A percentile compares a stretch with the other conserved stretches of the same genome.
Evolutionary conservation across 2,888 invertebrate species (phyloP).

Genomic region (Sphaerophoria rueppellii): DNA sequence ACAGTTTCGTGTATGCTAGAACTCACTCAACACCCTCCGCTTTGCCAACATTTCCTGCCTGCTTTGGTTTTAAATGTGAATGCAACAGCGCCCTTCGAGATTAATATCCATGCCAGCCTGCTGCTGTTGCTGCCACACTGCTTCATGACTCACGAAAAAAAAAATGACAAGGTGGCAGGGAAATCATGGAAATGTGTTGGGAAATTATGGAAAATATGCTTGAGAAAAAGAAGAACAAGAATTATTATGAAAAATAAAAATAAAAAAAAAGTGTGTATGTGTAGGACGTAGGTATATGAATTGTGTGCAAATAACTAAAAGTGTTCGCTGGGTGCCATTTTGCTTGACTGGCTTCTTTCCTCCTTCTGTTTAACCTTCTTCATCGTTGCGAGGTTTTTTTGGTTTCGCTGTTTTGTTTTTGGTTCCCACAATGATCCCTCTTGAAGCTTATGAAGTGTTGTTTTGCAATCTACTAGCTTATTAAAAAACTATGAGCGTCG

Average conservation of each 20-base stretch:
- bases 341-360: conserved; percentile 6
- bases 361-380: not conserved
- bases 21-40: conserved; percentile 36
- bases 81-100: conserved; percentile 65
- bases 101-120: conserved; percentile 25
- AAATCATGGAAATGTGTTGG: conserved; percentile 46
- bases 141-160: not conserved
- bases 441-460: conserved; percentile 33
- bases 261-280: not conserved
- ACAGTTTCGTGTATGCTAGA: conserved; percentile 5
- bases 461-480: conserved; percentile 33
- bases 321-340: not conserved
- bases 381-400: not conserved
- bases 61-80: conserved; percentile 13
- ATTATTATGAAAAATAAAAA: not conserved
- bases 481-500: conserved; percentile 7
- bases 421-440: not conserved
- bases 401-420: not conserved
- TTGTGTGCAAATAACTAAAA: conserved; percentile 13
- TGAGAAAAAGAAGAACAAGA: not conserved
- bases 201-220: conserved; percentile 38
- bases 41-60: conserved; percentile 29
- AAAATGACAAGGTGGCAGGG: conserved; percentile 32
- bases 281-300: not conserved
- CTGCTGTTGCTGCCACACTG: not conserved